Percentiles rank a stretch among this genome's conserved stretches.
Evolutionary conservation across 2,797 vertebrate species (phyloP).

Genomic region (Pogoniulus pusillus): DNA sequence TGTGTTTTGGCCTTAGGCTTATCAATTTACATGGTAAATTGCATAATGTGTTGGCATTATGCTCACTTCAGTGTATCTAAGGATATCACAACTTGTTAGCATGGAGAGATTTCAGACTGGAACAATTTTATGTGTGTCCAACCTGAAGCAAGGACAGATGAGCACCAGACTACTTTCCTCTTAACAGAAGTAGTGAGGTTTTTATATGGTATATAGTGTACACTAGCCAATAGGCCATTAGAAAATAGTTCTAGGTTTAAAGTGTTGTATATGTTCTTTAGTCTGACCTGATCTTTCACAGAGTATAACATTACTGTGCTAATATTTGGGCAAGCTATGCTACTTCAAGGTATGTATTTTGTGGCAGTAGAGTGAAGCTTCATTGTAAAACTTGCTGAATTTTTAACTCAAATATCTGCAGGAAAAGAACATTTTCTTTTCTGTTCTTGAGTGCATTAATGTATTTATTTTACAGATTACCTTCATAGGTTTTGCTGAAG

Average conservation of each 20-base stretch:
- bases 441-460: not conserved
- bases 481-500: conserved; percentile 78
- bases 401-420: not conserved
- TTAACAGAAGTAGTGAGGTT: not conserved
- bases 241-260: not conserved
- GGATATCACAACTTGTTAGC: not conserved
- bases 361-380: not conserved
- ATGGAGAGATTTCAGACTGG: not conserved
- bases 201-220: not conserved
- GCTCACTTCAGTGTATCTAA: not conserved
- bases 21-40: not conserved
- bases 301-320: not conserved
- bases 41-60: not conserved
- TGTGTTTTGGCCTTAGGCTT: conserved; percentile 21
- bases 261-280: not conserved
- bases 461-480: conserved; percentile 74
- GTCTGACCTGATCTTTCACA: not conserved
- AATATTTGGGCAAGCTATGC: not conserved
- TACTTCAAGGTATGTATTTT: not conserved
- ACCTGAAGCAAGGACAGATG: not conserved
- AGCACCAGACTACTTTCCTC: not conserved
- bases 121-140: not conserved
- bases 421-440: not conserved
- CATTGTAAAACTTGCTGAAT: not conserved
- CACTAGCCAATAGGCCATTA: not conserved